A percentile compares a stretch with the other conserved stretches of the same genome.
Conservation (phyloP, 2,113 vertebrate species). For the Neogobius melanostomus region DNA sequence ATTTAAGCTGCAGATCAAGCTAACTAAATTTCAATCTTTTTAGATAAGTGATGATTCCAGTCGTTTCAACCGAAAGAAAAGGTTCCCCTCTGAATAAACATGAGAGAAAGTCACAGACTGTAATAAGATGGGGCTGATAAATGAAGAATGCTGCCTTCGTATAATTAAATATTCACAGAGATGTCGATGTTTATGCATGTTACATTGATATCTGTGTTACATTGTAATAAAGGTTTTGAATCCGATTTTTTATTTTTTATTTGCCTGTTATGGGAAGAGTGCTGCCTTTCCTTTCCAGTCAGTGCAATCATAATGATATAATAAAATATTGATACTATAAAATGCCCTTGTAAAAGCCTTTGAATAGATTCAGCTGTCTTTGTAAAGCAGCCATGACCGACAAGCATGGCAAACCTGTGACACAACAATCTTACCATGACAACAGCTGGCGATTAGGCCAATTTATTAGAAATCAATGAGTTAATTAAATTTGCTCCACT, state of each 20-base stretch:
- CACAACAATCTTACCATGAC: slow-evolving; percentile 70
- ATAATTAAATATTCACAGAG: slow-evolving; percentile 10
- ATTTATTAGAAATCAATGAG: slow-evolving; percentile 75
- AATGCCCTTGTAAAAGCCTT: slow-evolving; percentile 24
- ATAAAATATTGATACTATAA: slow-evolving; percentile 14
- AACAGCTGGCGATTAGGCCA: slow-evolving; percentile 74
- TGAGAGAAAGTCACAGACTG: slow-evolving; percentile 14
- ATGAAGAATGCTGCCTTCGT: slow-evolving; percentile 19
- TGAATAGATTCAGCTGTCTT: slow-evolving; percentile 41
- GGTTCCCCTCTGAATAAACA: slow-evolving; percentile 48
- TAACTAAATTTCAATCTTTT: slow-evolving; percentile 44
- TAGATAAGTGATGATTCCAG: slow-evolving; percentile 65
- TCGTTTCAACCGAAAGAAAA: slow-evolving; percentile 65
- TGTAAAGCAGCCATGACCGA: slow-evolving; percentile 65
- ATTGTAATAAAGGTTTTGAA: slow-evolving; percentile 66
- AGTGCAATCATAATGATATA: slow-evolving; percentile 23
- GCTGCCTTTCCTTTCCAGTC: slow-evolving; percentile 16
- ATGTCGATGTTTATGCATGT: slow-evolving; percentile 35
- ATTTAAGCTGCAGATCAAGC: slow-evolving; percentile 29
- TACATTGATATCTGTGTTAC: slow-evolving; percentile 33
- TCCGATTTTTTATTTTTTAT: slow-evolving; percentile 20
- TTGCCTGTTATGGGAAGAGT: slow-evolving; percentile 8
- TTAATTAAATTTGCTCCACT: slow-evolving; percentile 71
- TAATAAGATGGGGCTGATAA: slow-evolving; percentile 1
- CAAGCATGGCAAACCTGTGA: slow-evolving; percentile 72